A percentile compares a stretch with the other conserved stretches of the same genome.
Conservation (phyloP, 64 coral and sea anemone genomes). For the Actinia tenebrosa region DNA sequence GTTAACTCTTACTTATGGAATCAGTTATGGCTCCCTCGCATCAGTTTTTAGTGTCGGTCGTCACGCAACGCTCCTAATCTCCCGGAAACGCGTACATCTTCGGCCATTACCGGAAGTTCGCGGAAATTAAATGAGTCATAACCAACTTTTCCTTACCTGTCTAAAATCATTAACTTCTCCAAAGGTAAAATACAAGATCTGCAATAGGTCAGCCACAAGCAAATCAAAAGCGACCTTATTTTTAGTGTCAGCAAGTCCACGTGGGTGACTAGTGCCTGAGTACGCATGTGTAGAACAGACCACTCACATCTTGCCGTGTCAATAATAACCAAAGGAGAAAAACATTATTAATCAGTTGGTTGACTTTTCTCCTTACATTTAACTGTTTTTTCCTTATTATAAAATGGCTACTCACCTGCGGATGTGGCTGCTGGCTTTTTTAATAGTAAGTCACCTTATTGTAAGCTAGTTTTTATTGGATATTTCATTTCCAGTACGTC, state of each 20-base stretch:
- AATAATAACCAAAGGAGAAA: slow-evolving; percentile 54
- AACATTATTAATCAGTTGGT: slow-evolving; percentile 38
- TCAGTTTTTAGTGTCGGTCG: no score
- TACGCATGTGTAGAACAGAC: slow-evolving; percentile 84
- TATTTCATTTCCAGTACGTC: slow-evolving; percentile 10
- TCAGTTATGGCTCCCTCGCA: no score
- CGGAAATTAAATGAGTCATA: no score
- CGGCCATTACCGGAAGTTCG: no score
- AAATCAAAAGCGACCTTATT: neutral
- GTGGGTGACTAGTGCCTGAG: neutral
- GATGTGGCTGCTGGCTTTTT: slow-evolving; percentile 64
- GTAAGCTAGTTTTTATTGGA: slow-evolving; percentile 3
- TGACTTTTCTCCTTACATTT: slow-evolving; percentile 32
- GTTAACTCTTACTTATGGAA: no score
- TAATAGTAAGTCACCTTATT: slow-evolving; percentile 46
- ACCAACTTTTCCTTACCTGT: neutral
- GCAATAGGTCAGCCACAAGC: neutral
- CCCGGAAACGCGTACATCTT: no score
- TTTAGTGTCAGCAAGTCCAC: neutral
- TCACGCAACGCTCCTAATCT: no score
- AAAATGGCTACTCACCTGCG: slow-evolving; percentile 61
- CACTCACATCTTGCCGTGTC: slow-evolving; percentile 82
- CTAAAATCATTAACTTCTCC: neutral
- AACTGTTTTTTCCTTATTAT: slow-evolving; percentile 28
- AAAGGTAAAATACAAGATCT: neutral